A percentile compares a stretch with the other conserved stretches of the same genome.
phyloP scores from a whole-genome alignment of 2,888 invertebrate species.

The Hermaeophaga mercurialis region DNA sequence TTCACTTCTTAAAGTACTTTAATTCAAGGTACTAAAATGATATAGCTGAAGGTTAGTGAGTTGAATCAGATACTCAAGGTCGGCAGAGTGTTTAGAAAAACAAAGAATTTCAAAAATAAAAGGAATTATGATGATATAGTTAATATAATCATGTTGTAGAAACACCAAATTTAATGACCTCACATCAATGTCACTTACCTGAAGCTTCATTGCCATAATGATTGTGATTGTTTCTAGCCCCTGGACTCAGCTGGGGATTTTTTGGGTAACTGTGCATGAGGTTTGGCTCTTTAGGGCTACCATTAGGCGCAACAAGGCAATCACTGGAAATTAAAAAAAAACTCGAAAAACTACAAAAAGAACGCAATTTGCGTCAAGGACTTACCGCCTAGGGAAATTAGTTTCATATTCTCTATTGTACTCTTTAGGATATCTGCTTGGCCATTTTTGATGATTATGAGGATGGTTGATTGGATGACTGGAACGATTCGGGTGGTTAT shows the following conservation, averaged over 20 bases:
- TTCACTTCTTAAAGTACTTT: not conserved
- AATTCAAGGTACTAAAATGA: conserved; percentile 15
- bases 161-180: conserved; percentile 1
- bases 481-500: conserved; percentile 53
- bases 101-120: conserved; percentile 12
- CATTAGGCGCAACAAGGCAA: conserved; percentile 53
- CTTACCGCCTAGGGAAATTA: conserved; percentile 55
- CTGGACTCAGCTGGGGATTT: conserved; percentile 55
- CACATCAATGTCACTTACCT: conserved; percentile 41
- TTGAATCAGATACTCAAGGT: conserved; percentile 16
- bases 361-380: conserved; percentile 27
- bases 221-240: conserved; percentile 52
- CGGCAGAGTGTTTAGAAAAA: conserved; percentile 14
- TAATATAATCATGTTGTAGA: conserved; percentile 10
- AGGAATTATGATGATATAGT: not conserved
- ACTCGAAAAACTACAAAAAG: conserved; percentile 14
- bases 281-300: conserved; percentile 55
- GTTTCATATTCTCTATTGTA: conserved; percentile 56
- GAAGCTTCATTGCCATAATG: conserved; percentile 54
- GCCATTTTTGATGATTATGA: conserved; percentile 55
- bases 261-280: conserved; percentile 57
- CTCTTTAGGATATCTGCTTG: conserved; percentile 56
- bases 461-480: conserved; percentile 45
- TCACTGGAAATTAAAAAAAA: conserved; percentile 45
- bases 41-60: conserved; percentile 4